A percentile compares a stretch with the other conserved stretches of the same genome.
Conservation (phyloP, 2,888 invertebrate species). For the Dicycla oo region DNA sequence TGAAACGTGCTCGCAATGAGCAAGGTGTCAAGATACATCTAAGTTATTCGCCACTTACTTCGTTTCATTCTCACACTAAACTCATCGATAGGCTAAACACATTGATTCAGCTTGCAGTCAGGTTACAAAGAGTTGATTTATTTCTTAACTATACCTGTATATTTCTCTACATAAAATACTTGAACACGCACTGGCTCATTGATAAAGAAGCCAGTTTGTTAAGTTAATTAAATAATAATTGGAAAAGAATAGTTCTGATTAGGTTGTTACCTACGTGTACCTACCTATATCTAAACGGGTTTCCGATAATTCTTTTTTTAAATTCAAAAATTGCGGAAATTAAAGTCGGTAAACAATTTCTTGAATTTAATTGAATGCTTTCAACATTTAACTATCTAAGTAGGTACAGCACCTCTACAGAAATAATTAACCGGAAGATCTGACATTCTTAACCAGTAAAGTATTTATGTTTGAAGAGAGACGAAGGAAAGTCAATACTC, state of each 20-base stretch:
- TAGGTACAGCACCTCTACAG: neutral
- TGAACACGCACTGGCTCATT: conserved; percentile 3
- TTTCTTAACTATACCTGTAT: conserved; percentile 46
- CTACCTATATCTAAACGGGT: too few relatives aligned
- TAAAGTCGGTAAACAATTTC: neutral
- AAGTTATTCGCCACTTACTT: conserved; percentile 58
- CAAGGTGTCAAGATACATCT: conserved; percentile 56
- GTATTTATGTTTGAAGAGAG: neutral
- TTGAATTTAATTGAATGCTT: neutral
- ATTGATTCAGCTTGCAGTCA: conserved; percentile 32
- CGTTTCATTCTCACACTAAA: conserved; percentile 41
- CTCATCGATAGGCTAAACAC: conserved; percentile 50
- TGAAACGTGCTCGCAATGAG: conserved; percentile 70
- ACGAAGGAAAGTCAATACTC: neutral
- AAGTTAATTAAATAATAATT: neutral
- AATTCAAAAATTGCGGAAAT: too few relatives aligned
- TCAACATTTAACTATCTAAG: too few relatives aligned
- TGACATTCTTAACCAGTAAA: neutral
- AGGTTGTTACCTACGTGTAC: too few relatives aligned
- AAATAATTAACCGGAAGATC: neutral
- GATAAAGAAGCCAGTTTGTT: conserved; percentile 3
- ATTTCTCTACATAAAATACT: conserved; percentile 13
- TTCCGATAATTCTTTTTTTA: too few relatives aligned
- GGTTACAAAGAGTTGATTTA: conserved; percentile 44
- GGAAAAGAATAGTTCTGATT: neutral